A percentile compares a stretch with the other conserved stretches of the same genome.
These are phyloP conservation scores for Fragum whitleyi DNA, from an alignment of 2,888 invertebrate genomes.

Conservation along the genomic window DNA sequence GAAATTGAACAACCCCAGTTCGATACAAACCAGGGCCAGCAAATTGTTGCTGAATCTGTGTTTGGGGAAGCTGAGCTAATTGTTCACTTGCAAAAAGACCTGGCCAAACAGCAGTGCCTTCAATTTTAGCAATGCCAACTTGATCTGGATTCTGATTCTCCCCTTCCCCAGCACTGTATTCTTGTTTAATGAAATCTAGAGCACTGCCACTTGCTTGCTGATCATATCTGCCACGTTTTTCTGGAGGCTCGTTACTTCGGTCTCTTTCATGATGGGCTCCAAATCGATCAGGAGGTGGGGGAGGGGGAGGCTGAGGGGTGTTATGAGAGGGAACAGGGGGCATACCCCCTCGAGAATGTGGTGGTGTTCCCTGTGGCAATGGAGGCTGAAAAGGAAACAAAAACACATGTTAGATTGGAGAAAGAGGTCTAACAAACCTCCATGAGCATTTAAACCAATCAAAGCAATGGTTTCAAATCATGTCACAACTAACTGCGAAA, in stretches of 20 bases:
- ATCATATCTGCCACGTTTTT: conserved; percentile 74
- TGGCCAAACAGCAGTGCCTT: conserved; percentile 27
- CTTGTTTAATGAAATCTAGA: conserved; percentile 82
- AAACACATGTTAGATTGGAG: conserved; percentile 1
- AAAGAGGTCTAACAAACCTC: conserved; percentile 33
- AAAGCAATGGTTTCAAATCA: too few species aligned
- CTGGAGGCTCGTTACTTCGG: conserved; percentile 67
- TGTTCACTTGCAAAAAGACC: conserved; percentile 52
- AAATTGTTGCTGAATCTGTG: conserved; percentile 59
- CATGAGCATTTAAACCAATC: conserved; percentile 17
- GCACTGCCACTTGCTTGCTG: conserved; percentile 72
- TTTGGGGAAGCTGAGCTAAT: conserved; percentile 10
- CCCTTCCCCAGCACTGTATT: conserved; percentile 77
- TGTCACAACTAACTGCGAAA: too few species aligned
- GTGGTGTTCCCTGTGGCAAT: conserved; percentile 52
- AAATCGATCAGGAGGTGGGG: conserved; percentile 64
- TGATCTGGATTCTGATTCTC: conserved; percentile 57
- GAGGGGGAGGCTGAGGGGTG: conserved; percentile 67
- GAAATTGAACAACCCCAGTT: conserved; percentile 46
- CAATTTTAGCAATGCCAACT: conserved; percentile 9
- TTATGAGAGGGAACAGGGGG: conserved; percentile 61
- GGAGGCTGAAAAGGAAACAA: conserved; percentile 61
- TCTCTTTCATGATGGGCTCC: conserved; percentile 51
- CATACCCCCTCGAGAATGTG: conserved; percentile 46
- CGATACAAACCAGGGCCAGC: conserved; percentile 55